These are phyloP conservation scores for Eupithecia exiguata DNA, from an alignment of 2,888 invertebrate species.

Conservation along the genomic window DNA sequence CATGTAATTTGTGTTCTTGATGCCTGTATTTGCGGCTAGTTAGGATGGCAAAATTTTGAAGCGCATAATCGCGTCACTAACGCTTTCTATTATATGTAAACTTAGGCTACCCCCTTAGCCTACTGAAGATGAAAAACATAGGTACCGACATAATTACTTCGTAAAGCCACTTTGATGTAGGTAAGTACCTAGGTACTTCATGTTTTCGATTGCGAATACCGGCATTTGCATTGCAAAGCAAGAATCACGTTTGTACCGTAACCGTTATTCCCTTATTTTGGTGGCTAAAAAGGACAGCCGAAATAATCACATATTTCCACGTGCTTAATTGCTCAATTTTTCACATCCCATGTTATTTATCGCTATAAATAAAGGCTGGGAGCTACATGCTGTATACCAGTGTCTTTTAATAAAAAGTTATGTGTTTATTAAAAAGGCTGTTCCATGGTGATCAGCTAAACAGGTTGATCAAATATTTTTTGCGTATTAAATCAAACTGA, in stretches of 20 bases:
- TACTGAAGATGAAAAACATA: too few relatives aligned
- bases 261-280: constrained; percentile 47
- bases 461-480: neutral
- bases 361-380: constrained; percentile 6
- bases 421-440: neutral
- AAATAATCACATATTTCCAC: constrained; percentile 23
- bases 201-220: constrained; percentile 17
- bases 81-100: too few relatives aligned
- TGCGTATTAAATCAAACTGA: too few relatives aligned
- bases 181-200: too few relatives aligned
- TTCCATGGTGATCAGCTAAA: neutral
- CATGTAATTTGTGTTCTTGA: too few relatives aligned
- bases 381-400: neutral
- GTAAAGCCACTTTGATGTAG: neutral
- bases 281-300: constrained; percentile 31
- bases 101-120: too few relatives aligned
- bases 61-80: too few relatives aligned
- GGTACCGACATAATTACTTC: neutral
- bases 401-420: neutral
- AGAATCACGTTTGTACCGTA: constrained; percentile 35
- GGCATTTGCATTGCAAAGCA: constrained; percentile 25
- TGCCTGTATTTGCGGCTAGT: too few relatives aligned
- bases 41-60: too few relatives aligned
- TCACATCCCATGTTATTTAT: constrained; percentile 42
- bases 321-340: constrained; percentile 38